Evolutionary conservation across 2,888 invertebrate species (phyloP).

Genomic region (Acrocyrtus sp.): DNA sequence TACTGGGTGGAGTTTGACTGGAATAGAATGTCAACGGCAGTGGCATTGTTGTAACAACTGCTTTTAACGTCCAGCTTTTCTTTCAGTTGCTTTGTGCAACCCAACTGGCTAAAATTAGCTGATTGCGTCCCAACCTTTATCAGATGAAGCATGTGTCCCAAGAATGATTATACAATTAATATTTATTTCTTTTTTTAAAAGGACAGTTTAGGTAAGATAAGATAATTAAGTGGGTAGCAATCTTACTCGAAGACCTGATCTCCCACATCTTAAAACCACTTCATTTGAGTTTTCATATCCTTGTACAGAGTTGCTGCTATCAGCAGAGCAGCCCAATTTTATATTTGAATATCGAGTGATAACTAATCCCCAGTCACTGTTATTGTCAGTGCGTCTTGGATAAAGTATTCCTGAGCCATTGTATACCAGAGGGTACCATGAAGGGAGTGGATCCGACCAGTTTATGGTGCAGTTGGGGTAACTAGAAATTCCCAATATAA

Average conservation of each 20-base stretch:
- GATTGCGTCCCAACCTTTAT: constrained; percentile 7
- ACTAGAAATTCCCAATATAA: neutral
- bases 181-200: neutral
- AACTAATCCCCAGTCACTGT: constrained; percentile 41
- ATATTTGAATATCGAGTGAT: constrained; percentile 20
- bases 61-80: constrained; percentile 46
- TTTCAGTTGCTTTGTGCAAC: constrained; percentile 44
- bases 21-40: constrained; percentile 49
- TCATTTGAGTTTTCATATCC: constrained; percentile 9
- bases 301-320: constrained; percentile 2
- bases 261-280: constrained; percentile 9
- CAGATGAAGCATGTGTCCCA: too few relatives aligned
- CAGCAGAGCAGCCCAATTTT: constrained; percentile 33
- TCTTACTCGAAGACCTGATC: constrained; percentile 18
- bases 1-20: constrained; percentile 28
- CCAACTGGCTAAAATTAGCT: constrained; percentile 39
- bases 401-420: constrained; percentile 36
- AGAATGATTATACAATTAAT: neutral
- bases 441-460: constrained; percentile 36
- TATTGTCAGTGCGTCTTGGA: constrained; percentile 31
- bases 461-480: constrained; percentile 23
- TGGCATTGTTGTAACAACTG: constrained; percentile 36
- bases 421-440: constrained; percentile 52
- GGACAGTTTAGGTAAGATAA: neutral
- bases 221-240: too few relatives aligned